A percentile compares a stretch with the other conserved stretches of the same genome.
Evolutionary conservation across 2,888 invertebrate genomes (phyloP).

Genomic region (Oscheius onirici): DNA sequence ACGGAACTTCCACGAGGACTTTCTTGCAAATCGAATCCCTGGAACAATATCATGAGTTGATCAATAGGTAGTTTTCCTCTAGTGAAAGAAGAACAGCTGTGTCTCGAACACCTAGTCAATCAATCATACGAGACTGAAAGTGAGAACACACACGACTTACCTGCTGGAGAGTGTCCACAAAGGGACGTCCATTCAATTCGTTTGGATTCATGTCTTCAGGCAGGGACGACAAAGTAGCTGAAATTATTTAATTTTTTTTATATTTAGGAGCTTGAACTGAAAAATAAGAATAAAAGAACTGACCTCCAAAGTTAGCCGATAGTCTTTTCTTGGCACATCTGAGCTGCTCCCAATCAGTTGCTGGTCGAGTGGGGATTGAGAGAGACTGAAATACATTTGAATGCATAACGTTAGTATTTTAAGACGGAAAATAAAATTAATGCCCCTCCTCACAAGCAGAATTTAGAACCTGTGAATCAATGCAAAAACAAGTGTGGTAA

Average conservation of each 20-base stretch:
- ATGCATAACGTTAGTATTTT: neutral
- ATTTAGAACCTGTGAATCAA: constrained; percentile 2
- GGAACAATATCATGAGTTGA: constrained; percentile 15
- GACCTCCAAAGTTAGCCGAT: constrained; percentile 34
- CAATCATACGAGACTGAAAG: neutral
- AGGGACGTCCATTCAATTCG: constrained; percentile 13
- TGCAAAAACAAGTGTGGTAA: constrained; percentile 1
- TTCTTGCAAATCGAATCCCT: constrained; percentile 33
- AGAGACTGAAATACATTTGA: constrained; percentile 12
- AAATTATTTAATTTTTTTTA: neutral
- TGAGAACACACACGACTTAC: neutral
- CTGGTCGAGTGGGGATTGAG: constrained; percentile 8
- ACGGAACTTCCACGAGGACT: constrained; percentile 21
- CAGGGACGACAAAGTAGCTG: constrained; percentile 13
- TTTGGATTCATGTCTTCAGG: constrained; percentile 31
- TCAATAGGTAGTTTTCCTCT: neutral
- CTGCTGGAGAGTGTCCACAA: constrained; percentile 34
- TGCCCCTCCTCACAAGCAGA: neutral
- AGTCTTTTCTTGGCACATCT: constrained; percentile 29
- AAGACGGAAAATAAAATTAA: neutral
- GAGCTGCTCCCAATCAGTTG: constrained; percentile 31
- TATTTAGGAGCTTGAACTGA: neutral
- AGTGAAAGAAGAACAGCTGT: no score
- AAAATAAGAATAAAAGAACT: neutral
- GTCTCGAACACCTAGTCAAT: no score